Conservation (phyloP, 2,888 invertebrate species). For the Polyploca ridens region DNA sequence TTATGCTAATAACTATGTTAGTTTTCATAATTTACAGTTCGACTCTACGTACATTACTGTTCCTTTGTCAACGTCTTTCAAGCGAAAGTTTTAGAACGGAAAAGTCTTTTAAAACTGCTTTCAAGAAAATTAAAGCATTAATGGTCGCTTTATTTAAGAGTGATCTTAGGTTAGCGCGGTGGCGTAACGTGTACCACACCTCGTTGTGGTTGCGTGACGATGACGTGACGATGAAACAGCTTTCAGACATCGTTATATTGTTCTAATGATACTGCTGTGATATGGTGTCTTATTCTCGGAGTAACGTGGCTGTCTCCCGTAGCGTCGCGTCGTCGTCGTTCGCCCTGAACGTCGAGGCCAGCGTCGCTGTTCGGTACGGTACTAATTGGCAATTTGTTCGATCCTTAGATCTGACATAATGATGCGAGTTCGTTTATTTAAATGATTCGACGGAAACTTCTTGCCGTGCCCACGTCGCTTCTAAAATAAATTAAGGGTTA, state of each 20-base stretch:
- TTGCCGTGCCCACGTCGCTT: slow-evolving; percentile 47
- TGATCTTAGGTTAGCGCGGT: slow-evolving; percentile 39
- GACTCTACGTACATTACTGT: slow-evolving; percentile 59
- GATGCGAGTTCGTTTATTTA: slow-evolving; percentile 83
- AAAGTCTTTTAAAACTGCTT: slow-evolving; percentile 82
- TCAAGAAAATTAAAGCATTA: slow-evolving; percentile 83
- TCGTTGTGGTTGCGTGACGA: slow-evolving; percentile 16
- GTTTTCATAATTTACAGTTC: slow-evolving; percentile 14
- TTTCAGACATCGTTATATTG: background rate
- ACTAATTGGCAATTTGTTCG: slow-evolving; percentile 84
- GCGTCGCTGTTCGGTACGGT: slow-evolving; percentile 52
- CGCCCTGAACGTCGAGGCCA: slow-evolving; percentile 52
- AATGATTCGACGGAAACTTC: slow-evolving; percentile 82
- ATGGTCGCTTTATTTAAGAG: slow-evolving; percentile 66
- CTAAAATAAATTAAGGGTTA: slow-evolving; percentile 59
- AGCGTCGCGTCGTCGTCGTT: slow-evolving; percentile 42
- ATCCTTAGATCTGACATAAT: slow-evolving; percentile 83
- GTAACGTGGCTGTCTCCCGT: slow-evolving; percentile 29
- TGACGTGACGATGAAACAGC: slow-evolving; percentile 10
- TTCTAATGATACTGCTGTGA: background rate
- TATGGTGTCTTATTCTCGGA: slow-evolving; percentile 19
- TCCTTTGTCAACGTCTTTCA: slow-evolving; percentile 74
- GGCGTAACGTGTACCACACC: slow-evolving; percentile 18
- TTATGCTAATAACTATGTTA: background rate
- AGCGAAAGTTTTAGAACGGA: slow-evolving; percentile 80